These are phyloP conservation scores for Aphaenogaster floridana DNA, from an alignment of 1,140 invertebrate genomes.

Conservation along the genomic window DNA sequence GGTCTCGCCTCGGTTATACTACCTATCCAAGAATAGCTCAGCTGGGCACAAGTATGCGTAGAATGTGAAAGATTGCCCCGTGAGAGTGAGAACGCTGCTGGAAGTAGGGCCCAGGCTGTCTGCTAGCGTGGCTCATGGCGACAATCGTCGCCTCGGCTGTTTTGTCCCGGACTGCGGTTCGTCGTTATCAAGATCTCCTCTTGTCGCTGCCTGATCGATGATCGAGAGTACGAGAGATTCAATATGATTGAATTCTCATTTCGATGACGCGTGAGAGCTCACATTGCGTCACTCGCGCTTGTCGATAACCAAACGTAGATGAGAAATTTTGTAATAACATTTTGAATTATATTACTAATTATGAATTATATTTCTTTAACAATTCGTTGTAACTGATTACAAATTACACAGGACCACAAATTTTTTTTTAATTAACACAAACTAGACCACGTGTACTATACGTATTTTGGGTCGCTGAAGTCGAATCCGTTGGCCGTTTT, in stretches of 20 bases:
- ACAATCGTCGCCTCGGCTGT: neutral
- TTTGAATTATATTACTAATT: neutral
- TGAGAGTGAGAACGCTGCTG: slow-evolving; percentile 66
- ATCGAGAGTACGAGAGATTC: neutral
- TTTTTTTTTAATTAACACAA: too few species aligned
- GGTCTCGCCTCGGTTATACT: slow-evolving; percentile 69
- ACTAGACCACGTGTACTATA: too few species aligned
- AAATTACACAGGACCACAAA: neutral
- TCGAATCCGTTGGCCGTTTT: too few species aligned
- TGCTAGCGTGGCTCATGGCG: neutral
- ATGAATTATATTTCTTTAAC: neutral
- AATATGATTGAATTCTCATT: neutral
- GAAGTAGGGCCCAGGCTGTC: slow-evolving; percentile 7
- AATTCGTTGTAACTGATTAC: neutral
- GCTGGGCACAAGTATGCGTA: slow-evolving; percentile 82
- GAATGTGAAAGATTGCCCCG: slow-evolving; percentile 83
- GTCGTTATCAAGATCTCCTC: neutral
- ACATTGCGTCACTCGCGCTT: neutral
- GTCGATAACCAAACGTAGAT: neutral
- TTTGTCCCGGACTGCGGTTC: neutral
- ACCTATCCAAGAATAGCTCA: slow-evolving; percentile 73
- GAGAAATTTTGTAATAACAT: neutral
- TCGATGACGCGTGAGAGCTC: neutral
- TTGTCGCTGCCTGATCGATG: neutral
- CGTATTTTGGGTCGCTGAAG: too few species aligned